Percentiles rank a stretch among this genome's conserved stretches.
Conservation (phyloP, 2,888 invertebrate genomes). For the Brachyptera putata region DNA sequence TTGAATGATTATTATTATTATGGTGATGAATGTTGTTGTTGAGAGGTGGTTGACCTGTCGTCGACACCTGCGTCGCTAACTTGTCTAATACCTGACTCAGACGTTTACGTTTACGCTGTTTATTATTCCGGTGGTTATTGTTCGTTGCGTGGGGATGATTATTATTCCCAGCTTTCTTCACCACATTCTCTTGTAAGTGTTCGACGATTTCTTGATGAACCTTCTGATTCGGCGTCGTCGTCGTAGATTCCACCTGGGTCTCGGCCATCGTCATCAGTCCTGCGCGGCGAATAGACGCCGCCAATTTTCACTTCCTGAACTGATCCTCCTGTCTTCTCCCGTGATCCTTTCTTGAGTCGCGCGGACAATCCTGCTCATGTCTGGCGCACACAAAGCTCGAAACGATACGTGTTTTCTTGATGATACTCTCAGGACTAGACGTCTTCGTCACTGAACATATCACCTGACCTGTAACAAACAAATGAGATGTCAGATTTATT, state of each 20-base stretch:
- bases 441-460: not conserved
- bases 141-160: constrained; percentile 58
- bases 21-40: constrained; percentile 49
- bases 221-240: constrained; percentile 48
- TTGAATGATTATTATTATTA: constrained; percentile 43
- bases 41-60: constrained; percentile 38
- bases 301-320: constrained; percentile 34
- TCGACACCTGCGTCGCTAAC: constrained; percentile 49
- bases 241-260: constrained; percentile 58
- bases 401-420: not conserved
- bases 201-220: constrained; percentile 12
- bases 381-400: constrained; percentile 17
- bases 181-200: constrained; percentile 21
- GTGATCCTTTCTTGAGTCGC: constrained; percentile 9
- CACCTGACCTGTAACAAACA: constrained; percentile 20
- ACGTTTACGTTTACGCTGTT: constrained; percentile 71
- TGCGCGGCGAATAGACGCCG: constrained; percentile 53
- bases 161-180: constrained; percentile 47
- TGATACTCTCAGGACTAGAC: not conserved
- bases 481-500: constrained; percentile 1
- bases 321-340: constrained; percentile 13
- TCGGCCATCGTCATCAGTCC: constrained; percentile 71
- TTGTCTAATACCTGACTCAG: constrained; percentile 77
- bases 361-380: constrained; percentile 26
- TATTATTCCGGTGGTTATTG: constrained; percentile 47